These are phyloP conservation scores for Catocala fraxini DNA, from an alignment of 2,888 invertebrate species.

Conservation along the genomic window DNA sequence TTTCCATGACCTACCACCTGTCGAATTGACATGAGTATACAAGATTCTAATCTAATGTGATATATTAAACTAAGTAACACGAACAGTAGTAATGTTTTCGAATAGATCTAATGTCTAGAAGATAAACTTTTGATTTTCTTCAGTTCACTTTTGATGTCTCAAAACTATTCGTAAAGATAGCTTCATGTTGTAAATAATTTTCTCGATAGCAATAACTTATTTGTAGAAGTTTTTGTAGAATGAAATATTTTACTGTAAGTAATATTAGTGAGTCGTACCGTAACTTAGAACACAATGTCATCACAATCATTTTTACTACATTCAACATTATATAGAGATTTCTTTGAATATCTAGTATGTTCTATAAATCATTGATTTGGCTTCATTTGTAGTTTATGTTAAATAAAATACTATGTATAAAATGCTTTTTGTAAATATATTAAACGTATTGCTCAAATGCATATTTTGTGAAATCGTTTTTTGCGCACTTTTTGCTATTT, in stretches of 20 bases:
- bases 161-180: conserved; percentile 56
- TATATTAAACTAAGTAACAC: conserved; percentile 74
- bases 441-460: conserved; percentile 86
- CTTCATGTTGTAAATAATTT: conserved; percentile 69
- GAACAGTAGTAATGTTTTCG: conserved; percentile 66
- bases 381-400: conserved; percentile 46
- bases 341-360: conserved; percentile 28
- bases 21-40: conserved; percentile 66
- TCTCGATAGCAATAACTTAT: conserved; percentile 77
- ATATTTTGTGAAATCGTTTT: conserved; percentile 87
- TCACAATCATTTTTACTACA: conserved; percentile 27
- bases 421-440: conserved; percentile 83
- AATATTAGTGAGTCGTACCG: conserved; percentile 37
- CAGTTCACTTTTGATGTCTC: conserved; percentile 74
- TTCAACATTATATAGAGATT: conserved; percentile 19
- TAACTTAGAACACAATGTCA: conserved; percentile 41
- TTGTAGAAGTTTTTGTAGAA: conserved; percentile 65
- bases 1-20: conserved; percentile 37
- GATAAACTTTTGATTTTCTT: conserved; percentile 61
- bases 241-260: conserved; percentile 55
- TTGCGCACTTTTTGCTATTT: conserved; percentile 86
- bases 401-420: conserved; percentile 61
- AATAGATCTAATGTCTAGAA: conserved; percentile 54
- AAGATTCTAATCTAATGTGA: conserved; percentile 86
- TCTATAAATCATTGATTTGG: conserved; percentile 28